phyloP scores from a whole-genome alignment of 2,888 invertebrate genomes.

The Dasypogon diadema region DNA sequence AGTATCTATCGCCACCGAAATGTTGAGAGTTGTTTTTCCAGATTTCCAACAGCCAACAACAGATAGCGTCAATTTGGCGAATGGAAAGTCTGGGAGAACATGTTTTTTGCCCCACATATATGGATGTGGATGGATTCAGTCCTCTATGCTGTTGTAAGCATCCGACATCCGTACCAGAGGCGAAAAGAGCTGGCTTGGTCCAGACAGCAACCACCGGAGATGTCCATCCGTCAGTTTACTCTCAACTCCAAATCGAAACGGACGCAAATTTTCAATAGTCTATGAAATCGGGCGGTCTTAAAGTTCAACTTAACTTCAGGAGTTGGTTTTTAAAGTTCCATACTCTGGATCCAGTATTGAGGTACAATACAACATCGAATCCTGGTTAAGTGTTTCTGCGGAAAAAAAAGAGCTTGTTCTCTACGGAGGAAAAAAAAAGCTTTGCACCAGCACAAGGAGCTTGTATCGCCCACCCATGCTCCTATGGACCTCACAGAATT shows the following conservation, averaged over 20 bases:
- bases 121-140: background rate
- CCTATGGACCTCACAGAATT: conserved; percentile 6
- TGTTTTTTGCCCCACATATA: conserved; percentile 15
- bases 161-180: conserved; percentile 6
- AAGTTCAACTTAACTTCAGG: background rate
- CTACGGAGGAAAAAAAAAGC: background rate
- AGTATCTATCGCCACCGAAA: background rate
- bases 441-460: background rate
- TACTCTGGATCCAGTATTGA: no score
- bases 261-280: conserved; percentile 60
- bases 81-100: conserved; percentile 23
- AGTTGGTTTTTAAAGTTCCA: background rate
- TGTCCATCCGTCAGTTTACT: conserved; percentile 62
- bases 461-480: conserved; percentile 16
- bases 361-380: no score
- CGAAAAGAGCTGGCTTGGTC: conserved; percentile 26
- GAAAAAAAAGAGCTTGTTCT: background rate
- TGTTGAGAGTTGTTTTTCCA: conserved; percentile 23
- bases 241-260: conserved; percentile 65
- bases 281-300: conserved; percentile 1
- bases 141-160: conserved; percentile 11
- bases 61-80: conserved; percentile 28
- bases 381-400: background rate
- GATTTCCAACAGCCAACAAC: conserved; percentile 9
- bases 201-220: conserved; percentile 29